Evolutionary conservation across 2,797 vertebrate species (phyloP).

Genomic region (Jordanella pulchra): DNA sequence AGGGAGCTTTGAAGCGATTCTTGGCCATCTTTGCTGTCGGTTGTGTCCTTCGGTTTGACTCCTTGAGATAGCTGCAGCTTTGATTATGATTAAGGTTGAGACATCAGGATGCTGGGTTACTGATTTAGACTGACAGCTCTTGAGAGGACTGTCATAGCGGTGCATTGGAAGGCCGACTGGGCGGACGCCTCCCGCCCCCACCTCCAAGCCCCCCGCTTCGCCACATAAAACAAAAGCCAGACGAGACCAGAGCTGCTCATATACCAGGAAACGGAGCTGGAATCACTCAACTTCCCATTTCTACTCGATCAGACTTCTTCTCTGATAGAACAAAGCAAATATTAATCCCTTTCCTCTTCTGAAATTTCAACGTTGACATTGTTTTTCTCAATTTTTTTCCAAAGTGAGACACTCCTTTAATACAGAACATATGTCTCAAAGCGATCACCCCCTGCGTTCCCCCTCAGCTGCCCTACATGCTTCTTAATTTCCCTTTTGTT

Average conservation of each 20-base stretch:
- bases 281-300: slow-evolving; percentile 38
- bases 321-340: slow-evolving; percentile 44
- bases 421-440: slow-evolving; percentile 54
- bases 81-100: slow-evolving; percentile 83
- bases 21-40: slow-evolving; percentile 26
- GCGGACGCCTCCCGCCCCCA: slow-evolving; percentile 53
- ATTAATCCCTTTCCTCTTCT: slow-evolving; percentile 9
- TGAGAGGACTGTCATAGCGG: slow-evolving; percentile 80
- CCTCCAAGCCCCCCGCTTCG: slow-evolving; percentile 4
- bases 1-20: slow-evolving; percentile 39
- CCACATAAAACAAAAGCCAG: slow-evolving; percentile 69
- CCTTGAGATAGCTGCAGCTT: slow-evolving; percentile 30
- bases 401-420: slow-evolving; percentile 27
- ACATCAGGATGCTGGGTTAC: slow-evolving; percentile 74
- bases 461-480: slow-evolving; percentile 55
- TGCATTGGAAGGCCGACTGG: slow-evolving; percentile 56
- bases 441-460: slow-evolving; percentile 51
- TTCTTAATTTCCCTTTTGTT: slow-evolving; percentile 55
- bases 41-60: slow-evolving; percentile 10
- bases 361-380: slow-evolving; percentile 4
- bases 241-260: slow-evolving; percentile 69
- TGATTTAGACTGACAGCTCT: slow-evolving; percentile 85
- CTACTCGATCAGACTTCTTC: slow-evolving; percentile 19
- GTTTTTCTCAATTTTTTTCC: background rate
- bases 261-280: slow-evolving; percentile 53